Evolutionary conservation across 2,113 vertebrate species (phyloP).

Genomic region (Leptosomus discolor): DNA sequence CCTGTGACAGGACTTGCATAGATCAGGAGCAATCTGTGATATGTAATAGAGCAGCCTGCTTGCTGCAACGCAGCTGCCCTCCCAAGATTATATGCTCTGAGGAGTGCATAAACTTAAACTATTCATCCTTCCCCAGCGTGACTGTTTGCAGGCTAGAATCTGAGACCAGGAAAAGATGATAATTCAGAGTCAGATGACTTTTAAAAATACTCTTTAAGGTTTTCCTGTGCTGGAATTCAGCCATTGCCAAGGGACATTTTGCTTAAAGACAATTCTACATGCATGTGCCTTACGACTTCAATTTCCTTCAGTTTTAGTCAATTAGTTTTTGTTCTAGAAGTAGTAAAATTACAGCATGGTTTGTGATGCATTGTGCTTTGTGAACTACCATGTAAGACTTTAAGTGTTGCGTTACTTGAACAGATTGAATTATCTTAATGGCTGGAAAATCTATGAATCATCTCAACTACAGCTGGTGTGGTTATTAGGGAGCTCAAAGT

Average conservation of each 20-base stretch:
- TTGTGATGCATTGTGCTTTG: constrained; percentile 2
- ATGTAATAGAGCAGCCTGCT: neutral
- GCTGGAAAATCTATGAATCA: constrained; percentile 51
- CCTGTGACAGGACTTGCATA: neutral
- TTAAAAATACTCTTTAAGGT: neutral
- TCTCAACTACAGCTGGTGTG: constrained; percentile 3
- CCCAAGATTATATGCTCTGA: neutral
- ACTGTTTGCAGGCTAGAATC: neutral
- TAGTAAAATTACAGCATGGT: neutral
- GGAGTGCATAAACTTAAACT: neutral
- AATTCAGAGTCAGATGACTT: constrained; percentile 3
- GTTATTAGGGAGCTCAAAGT: neutral
- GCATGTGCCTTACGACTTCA: neutral
- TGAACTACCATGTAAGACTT: neutral
- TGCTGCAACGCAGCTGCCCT: neutral
- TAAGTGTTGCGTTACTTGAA: constrained; percentile 13
- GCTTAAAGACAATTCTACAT: neutral
- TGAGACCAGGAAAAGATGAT: neutral
- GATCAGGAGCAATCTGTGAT: neutral
- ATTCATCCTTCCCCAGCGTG: neutral
- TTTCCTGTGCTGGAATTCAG: neutral
- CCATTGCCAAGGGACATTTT: neutral
- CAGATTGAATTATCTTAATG: constrained; percentile 29
- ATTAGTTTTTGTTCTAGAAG: constrained; percentile 46
- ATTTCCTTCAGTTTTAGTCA: neutral